Evolutionary conservation across 92 coral and sea anemone species (phyloP), one percentile per base, ranked within the genome.

Genomic region (Bergia sp.): DNA sequence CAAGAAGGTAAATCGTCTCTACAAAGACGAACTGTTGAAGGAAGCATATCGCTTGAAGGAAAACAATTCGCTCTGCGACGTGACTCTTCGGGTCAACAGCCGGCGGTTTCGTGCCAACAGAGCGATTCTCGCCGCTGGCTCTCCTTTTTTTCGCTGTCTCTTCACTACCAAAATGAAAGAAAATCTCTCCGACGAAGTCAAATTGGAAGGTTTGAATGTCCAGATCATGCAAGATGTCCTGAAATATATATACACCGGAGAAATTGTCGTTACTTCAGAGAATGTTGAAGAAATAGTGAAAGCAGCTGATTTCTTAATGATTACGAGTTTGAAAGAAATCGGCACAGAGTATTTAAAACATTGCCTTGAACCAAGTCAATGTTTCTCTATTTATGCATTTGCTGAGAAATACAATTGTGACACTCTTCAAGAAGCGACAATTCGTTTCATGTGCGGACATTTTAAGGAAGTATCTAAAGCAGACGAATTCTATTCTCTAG

Each of bases 181-280:
- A 73, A 92, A 82, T 66, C 55, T 21, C 53, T 58, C 83, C 6
- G 65, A 84, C 29, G 88, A 86, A 37, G 82, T 91, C 18, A 91
- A 87, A 16, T 78, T 86, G 57, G 73, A 92, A 69, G 92, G 91
- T 0, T 8, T 96, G 1, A 90, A 81, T 37, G 90, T 93, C 15
- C 81, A 73, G 11, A 58, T 86, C 7, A 80, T 95, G 38, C 92
- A 91, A 67, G 89, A 79, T 11, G 77, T 96, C 0, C 85, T 96
- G 13, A 87, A 82, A 4, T 96, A 84, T 43, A 71, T 96, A 7
- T 96, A 96, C 92, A 96, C 95, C 12, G 98, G 98, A 0, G 85
- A 81, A 57, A 89, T 90, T 11, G 69, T 41, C 13, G 42, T 96
- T 10, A 94, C 83, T 9, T 69, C 85, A 50, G 94, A 90, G 57